Evolutionary conservation across 2,113 vertebrate genomes (phyloP), one percentile per base, ranked within the genome.

Genomic region (Ailurus styani): DNA sequence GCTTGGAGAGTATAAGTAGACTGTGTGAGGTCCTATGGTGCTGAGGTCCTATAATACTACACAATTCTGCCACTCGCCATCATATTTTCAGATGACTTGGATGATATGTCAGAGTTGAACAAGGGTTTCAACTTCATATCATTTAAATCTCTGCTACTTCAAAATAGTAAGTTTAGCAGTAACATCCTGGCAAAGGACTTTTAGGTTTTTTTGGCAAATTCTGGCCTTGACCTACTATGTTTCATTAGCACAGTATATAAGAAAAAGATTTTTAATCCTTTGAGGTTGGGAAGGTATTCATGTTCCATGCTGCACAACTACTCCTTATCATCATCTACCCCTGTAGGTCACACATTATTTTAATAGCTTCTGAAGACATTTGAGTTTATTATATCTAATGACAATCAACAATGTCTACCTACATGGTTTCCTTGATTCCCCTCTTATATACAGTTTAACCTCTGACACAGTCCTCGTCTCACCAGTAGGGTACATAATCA

Each of bases 141-240:
- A 83, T 93, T 78, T 66, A 94, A 87, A 42, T 93, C 45, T 75
- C 54, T 87, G 47, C 10, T 54, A 31, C 47, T 75, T 94, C 40
- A 83, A 75, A 57, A 27, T 42, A 29, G n/a, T 87, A 72, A 37
- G 8, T 79, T 66, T 79, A 47, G 11, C 18, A 17, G 84, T 60
- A 93, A 52, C 57, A 78, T 10, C 8, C n/a, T n/a, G 23, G 42
- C 13, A 88, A 81, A 68, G 14, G 20, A 54, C 47, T 29, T 12
- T 27, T 29, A 7, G 10, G 6, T 68, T 40, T 87, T 79, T 55
- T 79, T 55, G 27, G 21, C 10, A 37, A 86, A 81, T 15, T 84
- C 57, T 81, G 50, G n/a, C 15, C 21, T 70, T 87, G 25, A 40
- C 7, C 20, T 73, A 40, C 34, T 91, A 29, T 73, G 29, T 92